A percentile compares a stretch with the other conserved stretches of the same genome.
Evolutionary conservation across 2,113 vertebrate species (phyloP).

Genomic region (Nothobranchius kuhntae): DNA sequence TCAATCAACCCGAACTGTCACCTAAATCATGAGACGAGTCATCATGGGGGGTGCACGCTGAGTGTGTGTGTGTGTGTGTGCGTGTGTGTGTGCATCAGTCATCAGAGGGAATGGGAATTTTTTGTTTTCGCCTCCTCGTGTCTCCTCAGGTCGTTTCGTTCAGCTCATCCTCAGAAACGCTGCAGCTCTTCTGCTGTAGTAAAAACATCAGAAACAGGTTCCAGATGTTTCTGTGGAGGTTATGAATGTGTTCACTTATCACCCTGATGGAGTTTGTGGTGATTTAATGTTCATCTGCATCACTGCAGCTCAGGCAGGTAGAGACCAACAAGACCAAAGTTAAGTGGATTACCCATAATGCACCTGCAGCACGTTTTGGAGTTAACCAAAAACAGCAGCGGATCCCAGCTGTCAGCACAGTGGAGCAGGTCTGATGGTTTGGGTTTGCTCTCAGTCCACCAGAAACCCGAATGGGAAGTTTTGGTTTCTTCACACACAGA

Average conservation of each 20-base stretch:
- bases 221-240: background rate
- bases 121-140: background rate
- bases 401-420: too few relatives aligned
- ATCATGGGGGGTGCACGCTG: slow-evolving; percentile 22
- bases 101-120: slow-evolving; percentile 1
- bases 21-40: slow-evolving; percentile 58
- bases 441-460: too few relatives aligned
- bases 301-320: too few relatives aligned
- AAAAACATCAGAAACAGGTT: too few relatives aligned
- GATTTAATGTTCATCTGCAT: background rate
- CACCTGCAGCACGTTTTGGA: too few relatives aligned
- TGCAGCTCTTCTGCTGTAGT: too few relatives aligned
- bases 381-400: too few relatives aligned
- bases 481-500: too few relatives aligned
- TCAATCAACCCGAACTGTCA: slow-evolving; percentile 57
- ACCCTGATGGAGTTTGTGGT: background rate
- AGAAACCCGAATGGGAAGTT: too few relatives aligned
- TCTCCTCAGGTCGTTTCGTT: background rate
- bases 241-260: background rate
- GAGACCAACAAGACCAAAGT: too few relatives aligned
- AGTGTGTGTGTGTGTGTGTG: slow-evolving; percentile 5
- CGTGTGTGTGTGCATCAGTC: background rate
- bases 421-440: too few relatives aligned
- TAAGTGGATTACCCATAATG: too few relatives aligned
- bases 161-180: background rate